phyloP scores from a whole-genome alignment of 2,888 invertebrate genomes.

The Scaptomyza caliginosa region DNA sequence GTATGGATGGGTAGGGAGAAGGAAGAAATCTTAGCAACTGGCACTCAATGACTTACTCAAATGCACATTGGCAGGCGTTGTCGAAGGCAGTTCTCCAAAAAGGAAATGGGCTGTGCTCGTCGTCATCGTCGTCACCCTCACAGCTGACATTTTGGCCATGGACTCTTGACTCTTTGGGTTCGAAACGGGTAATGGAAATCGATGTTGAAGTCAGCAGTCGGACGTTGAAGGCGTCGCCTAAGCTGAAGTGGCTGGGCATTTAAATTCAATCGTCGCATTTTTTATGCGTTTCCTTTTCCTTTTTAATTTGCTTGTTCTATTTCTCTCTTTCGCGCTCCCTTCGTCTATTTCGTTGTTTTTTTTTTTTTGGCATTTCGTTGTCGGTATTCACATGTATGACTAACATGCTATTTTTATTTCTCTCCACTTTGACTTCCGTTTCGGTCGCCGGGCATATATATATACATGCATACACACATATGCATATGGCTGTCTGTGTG shows the following conservation, averaged over 20 bases:
- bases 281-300: slow-evolving; percentile 73
- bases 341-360: not conserved
- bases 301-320: slow-evolving; percentile 71
- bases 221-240: slow-evolving; percentile 6
- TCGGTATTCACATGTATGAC: slow-evolving; percentile 30
- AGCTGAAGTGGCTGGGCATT: slow-evolving; percentile 68
- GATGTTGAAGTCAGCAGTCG: slow-evolving; percentile 6
- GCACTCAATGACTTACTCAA: slow-evolving; percentile 66
- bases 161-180: slow-evolving; percentile 33
- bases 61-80: slow-evolving; percentile 64
- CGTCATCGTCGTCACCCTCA: slow-evolving; percentile 39
- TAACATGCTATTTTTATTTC: slow-evolving; percentile 49
- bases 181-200: slow-evolving; percentile 13
- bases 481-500: slow-evolving; percentile 12
- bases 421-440: slow-evolving; percentile 47
- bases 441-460: slow-evolving; percentile 21
- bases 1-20: not conserved
- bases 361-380: slow-evolving; percentile 15
- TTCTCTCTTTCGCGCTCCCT: not conserved
- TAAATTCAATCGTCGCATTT: slow-evolving; percentile 77
- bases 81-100: slow-evolving; percentile 45
- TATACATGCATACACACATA: not conserved
- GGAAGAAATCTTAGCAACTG: slow-evolving; percentile 55
- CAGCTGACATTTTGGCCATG: slow-evolving; percentile 40
- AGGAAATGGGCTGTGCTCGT: slow-evolving; percentile 58